phyloP scores from a whole-genome alignment of 1,140 invertebrate species.

The Atta cephalotes region DNA sequence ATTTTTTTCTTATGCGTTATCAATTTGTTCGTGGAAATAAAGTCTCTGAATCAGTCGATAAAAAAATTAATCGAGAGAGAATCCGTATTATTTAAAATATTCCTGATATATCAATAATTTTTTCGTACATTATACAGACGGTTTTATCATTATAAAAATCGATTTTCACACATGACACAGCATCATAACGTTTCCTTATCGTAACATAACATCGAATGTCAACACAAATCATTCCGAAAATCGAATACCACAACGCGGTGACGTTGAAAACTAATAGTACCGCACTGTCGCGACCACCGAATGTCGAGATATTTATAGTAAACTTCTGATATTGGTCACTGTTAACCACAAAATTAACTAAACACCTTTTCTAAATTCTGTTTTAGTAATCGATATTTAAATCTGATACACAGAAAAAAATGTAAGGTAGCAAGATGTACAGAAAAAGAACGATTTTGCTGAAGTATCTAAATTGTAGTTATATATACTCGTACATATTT shows the following conservation, averaged over 20 bases:
- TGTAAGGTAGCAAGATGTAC: too few species aligned
- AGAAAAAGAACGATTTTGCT: too few species aligned
- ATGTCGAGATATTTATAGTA: slow-evolving; percentile 51
- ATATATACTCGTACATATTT: too few species aligned
- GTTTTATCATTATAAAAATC: slow-evolving; percentile 41
- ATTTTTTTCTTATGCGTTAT: neutral
- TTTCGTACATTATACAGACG: neutral
- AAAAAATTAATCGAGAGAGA: neutral
- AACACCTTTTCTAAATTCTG: neutral
- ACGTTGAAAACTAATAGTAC: slow-evolving; percentile 62
- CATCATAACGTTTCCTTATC: slow-evolving; percentile 36
- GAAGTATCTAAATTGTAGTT: too few species aligned
- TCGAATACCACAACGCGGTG: slow-evolving; percentile 57
- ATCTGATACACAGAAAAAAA: too few species aligned
- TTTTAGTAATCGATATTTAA: neutral
- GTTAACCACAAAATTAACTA: slow-evolving; percentile 34
- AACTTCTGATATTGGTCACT: neutral
- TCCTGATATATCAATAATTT: neutral
- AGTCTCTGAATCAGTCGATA: neutral
- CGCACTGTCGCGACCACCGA: slow-evolving; percentile 45
- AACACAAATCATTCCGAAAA: slow-evolving; percentile 60
- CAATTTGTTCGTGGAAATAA: neutral
- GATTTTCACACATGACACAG: slow-evolving; percentile 33
- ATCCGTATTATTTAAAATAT: neutral
- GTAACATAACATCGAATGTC: slow-evolving; percentile 55